These are phyloP conservation scores for Poecilobothrus nobilitatus DNA, from an alignment of 2,888 invertebrate species.

Conservation along the genomic window DNA sequence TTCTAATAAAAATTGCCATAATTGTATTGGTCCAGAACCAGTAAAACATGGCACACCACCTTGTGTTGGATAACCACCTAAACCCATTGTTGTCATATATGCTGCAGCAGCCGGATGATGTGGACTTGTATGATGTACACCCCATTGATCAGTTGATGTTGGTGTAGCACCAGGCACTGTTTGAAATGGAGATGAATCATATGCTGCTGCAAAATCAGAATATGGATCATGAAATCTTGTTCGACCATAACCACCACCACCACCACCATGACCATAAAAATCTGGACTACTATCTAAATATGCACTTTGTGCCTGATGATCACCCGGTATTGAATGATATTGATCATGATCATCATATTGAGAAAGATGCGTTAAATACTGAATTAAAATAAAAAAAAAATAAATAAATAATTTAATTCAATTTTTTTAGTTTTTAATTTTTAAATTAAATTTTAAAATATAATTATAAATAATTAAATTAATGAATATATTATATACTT, in stretches of 20 bases:
- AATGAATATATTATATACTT: too few species aligned
- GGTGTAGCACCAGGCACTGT: conserved; percentile 59
- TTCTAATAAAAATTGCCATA: conserved; percentile 96
- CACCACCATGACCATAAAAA: conserved; percentile 23
- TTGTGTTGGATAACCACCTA: conserved; percentile 39
- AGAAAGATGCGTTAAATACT: conserved; percentile 27
- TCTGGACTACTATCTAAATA: conserved; percentile 27
- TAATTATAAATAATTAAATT: neutral
- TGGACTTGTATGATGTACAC: conserved; percentile 45
- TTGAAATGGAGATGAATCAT: conserved; percentile 63
- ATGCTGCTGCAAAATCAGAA: conserved; percentile 47
- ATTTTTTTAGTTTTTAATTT: neutral
- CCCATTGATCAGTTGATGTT: conserved; percentile 46
- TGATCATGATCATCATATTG: conserved; percentile 29
- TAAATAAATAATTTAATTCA: neutral
- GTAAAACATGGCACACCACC: conserved; percentile 52
- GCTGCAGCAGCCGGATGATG: conserved; percentile 46
- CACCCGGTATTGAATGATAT: conserved; percentile 28
- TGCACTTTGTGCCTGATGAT: conserved; percentile 28
- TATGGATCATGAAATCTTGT: conserved; percentile 43
- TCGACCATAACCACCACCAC: conserved; percentile 26
- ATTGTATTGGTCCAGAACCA: conserved; percentile 92
- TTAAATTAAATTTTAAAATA: neutral
- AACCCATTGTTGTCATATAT: conserved; percentile 49
- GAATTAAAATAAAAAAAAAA: conserved; percentile 17